Percentiles rank a stretch among this genome's conserved stretches.
These are phyloP conservation scores for Phymorhynchus buccinoides DNA, from an alignment of 1,140 invertebrate species.

Conservation along the genomic window DNA sequence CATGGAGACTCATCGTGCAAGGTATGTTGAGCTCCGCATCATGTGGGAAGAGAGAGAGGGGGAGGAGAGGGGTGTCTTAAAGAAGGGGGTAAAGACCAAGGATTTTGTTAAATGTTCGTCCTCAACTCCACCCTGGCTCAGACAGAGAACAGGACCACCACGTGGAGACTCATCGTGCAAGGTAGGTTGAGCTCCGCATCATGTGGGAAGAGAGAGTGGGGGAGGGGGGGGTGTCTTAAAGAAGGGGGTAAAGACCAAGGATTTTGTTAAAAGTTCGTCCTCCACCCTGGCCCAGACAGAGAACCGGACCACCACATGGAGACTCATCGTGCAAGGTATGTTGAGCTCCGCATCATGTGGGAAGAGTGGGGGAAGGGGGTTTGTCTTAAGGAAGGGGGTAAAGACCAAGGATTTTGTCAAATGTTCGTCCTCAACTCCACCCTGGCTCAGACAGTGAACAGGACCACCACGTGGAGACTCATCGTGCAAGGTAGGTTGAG, in stretches of 20 bases:
- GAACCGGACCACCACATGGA: conserved; percentile 41
- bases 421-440: conserved; percentile 44
- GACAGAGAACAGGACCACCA: conserved; percentile 39
- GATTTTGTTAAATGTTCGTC: conserved; percentile 44
- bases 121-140: conserved; percentile 33
- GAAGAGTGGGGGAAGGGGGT: too few relatives aligned
- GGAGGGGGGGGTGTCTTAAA: neutral
- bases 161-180: conserved; percentile 49
- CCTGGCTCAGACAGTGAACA: conserved; percentile 30
- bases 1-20: conserved; percentile 49
- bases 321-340: conserved; percentile 53
- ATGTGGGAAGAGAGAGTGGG: neutral
- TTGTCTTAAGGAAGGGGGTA: too few relatives aligned
- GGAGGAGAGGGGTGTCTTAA: too few relatives aligned
- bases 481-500: conserved; percentile 53
- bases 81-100: too few relatives aligned
- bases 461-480: conserved; percentile 43
- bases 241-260: neutral
- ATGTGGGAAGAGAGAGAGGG: too few relatives aligned
- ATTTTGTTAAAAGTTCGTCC: conserved; percentile 32
- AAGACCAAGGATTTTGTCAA: too few relatives aligned
- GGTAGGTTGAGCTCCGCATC: conserved; percentile 39
- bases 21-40: conserved; percentile 39
- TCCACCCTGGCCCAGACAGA: conserved; percentile 22
- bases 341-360: too few relatives aligned